Base-by-base conservation (phyloP, 2,888 invertebrate species). In the Callimorpha dominula region DNA sequence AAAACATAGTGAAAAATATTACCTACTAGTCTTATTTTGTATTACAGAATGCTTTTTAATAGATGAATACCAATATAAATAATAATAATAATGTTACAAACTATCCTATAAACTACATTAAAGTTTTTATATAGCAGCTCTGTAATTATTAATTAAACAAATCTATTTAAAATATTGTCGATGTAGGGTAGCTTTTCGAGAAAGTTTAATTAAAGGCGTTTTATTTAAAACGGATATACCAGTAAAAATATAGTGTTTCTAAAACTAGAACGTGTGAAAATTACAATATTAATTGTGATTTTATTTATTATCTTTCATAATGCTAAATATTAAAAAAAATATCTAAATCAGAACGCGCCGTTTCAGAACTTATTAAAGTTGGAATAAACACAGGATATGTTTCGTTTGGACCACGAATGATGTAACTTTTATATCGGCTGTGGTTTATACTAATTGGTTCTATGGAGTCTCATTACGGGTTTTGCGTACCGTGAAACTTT, bases 11-110 rank as follows among this genome's bases (percentile, higher is more conserved):
- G 17, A 84, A 86, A 84, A 80, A 84, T 87, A 86, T 87, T 89
- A 92, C 86, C 87, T 86, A 88, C 93, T 94, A 94, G 94, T 94
- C 93, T 88, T 91, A 88, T 70, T 71, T 74, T 85, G 81, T 87
- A 87, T 84, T 86, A 83, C 85, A 81, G 71, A 81, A 83, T 79
- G 72, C 73, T 85, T 84, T 79, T 76, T 70, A 75, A 73, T 80
- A 78, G 75, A 60, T 73, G 64, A 73, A 73, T 84, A 81, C 74
- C 80, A 81, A 43, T 81, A 82, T 74, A 74, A 72, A 71, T 81
- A 81, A 79, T 74, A 66, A 54, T 15, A 62, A 20, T 66, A 64
- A n/a, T 20, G 15, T n/a, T 40, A 62, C 42, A 62, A 54, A 49
- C 57, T 68, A 20, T 17, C n/a, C 60, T n/a, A 12, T 8, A 52